Base-by-base conservation (phyloP, 2,888 invertebrate genomes). In the Oscheius sp. region DNA sequence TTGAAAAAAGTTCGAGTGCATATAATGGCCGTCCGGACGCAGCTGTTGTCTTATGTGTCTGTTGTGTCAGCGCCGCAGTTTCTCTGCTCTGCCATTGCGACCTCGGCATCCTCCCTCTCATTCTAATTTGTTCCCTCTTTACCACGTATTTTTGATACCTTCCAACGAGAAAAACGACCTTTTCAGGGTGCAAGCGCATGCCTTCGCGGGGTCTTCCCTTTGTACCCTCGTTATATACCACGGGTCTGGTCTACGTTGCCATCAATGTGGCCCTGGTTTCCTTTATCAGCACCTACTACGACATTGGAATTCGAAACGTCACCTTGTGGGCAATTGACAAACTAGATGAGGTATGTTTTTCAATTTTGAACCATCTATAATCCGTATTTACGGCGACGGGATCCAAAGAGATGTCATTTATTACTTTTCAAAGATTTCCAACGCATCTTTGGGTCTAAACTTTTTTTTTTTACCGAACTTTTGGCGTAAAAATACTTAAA, bases 261-360 rank as follows among this genome's bases (percentile, higher is more conserved):
- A 48, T 77, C 2, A 76, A 81, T 76, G 76, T 84, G 11, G 79
- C 81, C 29, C 58, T 87, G 47, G 47, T 87, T 32, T 84, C 87
- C 33, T 85, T 84, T 42, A 60, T 86, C n/a, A 78, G 78, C 59
- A 75, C 83, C 10, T 81, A 80, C 73, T 87, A 86, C 73, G 76
- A 84, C 58, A 76, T 86, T 33, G 80, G 87, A 55, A 48, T 84
- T 32, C 75, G 75, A 55, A 75, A 79, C 78, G 70, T 66, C 53
- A 71, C 80, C 58, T n/a, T 35, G 9, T 82, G 82, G 81, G 74
- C 80, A 9, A 53, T 80, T 9, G 70, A 78, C 53, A 73, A 76
- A 33, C 60, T 85, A 50, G 79, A 80, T 47, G 80, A 86, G 79
- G 85, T 85, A 32, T 32, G 65, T 70, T 55, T 32, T 21, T 71